Evolutionary conservation across 2,113 vertebrate species (phyloP).

Genomic region (human (Homo sapiens)): DNA sequence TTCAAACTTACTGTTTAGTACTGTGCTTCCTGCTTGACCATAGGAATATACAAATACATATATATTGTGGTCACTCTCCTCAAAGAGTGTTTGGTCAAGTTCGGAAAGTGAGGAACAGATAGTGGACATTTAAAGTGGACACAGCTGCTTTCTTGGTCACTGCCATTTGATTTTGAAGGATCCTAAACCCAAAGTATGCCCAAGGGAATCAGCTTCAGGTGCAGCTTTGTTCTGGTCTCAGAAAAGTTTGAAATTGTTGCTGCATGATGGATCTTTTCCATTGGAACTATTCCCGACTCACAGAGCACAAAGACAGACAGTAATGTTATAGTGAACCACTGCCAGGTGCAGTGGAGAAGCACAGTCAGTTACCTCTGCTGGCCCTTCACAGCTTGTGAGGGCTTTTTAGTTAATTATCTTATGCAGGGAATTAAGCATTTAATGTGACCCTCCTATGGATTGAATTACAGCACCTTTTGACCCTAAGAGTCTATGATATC

Average conservation of each 20-base stretch:
- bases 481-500: background rate
- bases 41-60: background rate
- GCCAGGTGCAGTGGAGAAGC: background rate
- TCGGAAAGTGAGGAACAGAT: background rate
- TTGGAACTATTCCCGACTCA: background rate
- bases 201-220: background rate
- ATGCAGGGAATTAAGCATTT: background rate
- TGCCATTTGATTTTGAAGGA: background rate
- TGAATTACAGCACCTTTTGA: background rate
- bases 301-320: background rate
- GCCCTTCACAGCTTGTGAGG: background rate
- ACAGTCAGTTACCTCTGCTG: fast-evolving
- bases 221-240: background rate
- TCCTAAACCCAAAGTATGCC: background rate
- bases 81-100: fast-evolving
- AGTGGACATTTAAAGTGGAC: background rate
- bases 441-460: no score
- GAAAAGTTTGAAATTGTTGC: background rate
- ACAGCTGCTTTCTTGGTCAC: background rate
- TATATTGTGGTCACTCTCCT: background rate
- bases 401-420: background rate
- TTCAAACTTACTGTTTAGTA: background rate
- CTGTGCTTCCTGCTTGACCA: background rate
- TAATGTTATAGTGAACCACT: background rate
- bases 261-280: background rate